Conservation (phyloP, 2,113 vertebrate species). For the Anolis carolinensis region DNA sequence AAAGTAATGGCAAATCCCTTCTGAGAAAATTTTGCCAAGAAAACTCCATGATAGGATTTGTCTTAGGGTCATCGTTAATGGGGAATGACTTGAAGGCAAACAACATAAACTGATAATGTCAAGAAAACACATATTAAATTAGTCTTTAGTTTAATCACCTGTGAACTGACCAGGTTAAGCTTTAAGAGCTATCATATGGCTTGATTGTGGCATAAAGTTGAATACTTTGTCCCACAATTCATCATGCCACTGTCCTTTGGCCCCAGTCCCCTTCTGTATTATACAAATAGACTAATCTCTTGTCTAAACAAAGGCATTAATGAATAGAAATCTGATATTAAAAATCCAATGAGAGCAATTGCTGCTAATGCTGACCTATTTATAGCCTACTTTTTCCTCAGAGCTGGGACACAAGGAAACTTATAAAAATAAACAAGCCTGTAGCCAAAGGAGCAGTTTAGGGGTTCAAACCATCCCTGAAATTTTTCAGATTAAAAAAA, state of each 20-base stretch:
- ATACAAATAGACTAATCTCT: not conserved
- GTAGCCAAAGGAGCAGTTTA: too few species aligned
- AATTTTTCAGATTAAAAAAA: too few species aligned
- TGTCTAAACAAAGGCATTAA: not conserved
- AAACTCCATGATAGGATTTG: too few species aligned
- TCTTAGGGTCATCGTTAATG: too few species aligned
- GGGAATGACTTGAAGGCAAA: too few species aligned
- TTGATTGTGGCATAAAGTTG: not conserved
- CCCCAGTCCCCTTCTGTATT: not conserved
- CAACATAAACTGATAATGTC: not conserved
- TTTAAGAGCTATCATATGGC: not conserved
- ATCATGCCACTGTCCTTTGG: not conserved
- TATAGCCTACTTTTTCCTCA: too few species aligned
- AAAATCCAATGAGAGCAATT: not conserved
- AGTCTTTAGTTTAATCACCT: not conserved
- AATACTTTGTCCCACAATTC: not conserved
- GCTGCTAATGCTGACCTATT: too few species aligned
- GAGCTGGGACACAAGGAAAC: too few species aligned
- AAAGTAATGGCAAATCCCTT: too few species aligned
- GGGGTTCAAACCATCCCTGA: too few species aligned
- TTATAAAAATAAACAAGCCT: too few species aligned
- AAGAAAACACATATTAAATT: not conserved
- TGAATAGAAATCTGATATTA: not conserved
- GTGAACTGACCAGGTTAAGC: not conserved
- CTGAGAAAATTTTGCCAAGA: too few species aligned